A percentile compares a stretch with the other conserved stretches of the same genome.
phyloP scores from a whole-genome alignment of 1,140 invertebrate genomes.

The Procambarus clarkii region DNA sequence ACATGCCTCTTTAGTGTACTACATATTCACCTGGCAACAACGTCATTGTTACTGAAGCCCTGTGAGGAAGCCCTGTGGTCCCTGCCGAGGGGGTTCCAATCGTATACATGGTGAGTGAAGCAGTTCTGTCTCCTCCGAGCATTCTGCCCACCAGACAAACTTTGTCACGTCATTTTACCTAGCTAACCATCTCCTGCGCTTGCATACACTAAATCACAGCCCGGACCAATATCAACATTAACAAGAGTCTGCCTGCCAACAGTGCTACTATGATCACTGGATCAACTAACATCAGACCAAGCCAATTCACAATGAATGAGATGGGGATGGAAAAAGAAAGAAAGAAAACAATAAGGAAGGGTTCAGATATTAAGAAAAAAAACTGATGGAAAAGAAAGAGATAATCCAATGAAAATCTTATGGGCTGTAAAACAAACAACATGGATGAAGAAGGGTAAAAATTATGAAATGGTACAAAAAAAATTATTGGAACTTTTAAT shows the following conservation, averaged over 20 bases:
- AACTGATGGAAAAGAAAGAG: background rate
- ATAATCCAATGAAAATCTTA: background rate
- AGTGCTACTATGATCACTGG: slow-evolving; percentile 31
- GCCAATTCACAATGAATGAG: slow-evolving; percentile 7
- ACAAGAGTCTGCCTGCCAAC: slow-evolving; percentile 63
- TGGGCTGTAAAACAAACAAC: background rate
- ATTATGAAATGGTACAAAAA: background rate
- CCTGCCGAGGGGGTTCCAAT: slow-evolving; percentile 67
- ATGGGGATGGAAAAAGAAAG: background rate
- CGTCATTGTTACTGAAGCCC: slow-evolving; percentile 63
- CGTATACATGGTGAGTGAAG: slow-evolving; percentile 71
- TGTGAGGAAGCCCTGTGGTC: slow-evolving; percentile 61
- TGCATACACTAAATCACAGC: slow-evolving; percentile 70
- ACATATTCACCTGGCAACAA: slow-evolving; percentile 34
- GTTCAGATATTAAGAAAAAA: background rate
- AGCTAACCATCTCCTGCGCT: slow-evolving; percentile 67
- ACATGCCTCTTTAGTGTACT: slow-evolving; percentile 20
- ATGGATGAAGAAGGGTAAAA: background rate
- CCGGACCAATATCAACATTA: slow-evolving; percentile 69
- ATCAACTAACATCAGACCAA: slow-evolving; percentile 16
- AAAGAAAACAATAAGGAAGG: background rate
- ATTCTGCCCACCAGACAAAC: slow-evolving; percentile 68
- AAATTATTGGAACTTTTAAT: background rate
- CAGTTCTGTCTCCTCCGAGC: slow-evolving; percentile 70
- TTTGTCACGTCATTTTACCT: slow-evolving; percentile 67